These are phyloP conservation scores for Hesperophylax magnus DNA, from an alignment of 1,140 invertebrate species.

Conservation along the genomic window DNA sequence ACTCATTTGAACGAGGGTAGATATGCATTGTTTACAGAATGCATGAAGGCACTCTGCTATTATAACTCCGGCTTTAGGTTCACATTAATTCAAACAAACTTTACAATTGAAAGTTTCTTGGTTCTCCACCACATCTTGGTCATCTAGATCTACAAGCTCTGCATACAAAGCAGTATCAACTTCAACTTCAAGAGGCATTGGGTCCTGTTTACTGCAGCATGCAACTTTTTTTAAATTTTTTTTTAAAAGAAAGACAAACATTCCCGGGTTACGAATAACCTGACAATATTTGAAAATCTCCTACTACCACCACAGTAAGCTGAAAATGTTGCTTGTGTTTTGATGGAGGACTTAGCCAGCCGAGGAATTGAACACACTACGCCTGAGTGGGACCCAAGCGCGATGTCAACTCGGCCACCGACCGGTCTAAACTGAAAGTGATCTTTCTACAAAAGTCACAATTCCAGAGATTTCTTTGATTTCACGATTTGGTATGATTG, in stretches of 20 bases:
- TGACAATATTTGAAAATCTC: too few relatives aligned
- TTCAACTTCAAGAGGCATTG: too few relatives aligned
- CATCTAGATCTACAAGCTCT: neutral
- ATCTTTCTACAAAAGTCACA: neutral
- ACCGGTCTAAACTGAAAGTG: too few relatives aligned
- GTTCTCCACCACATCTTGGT: neutral
- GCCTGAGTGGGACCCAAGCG: too few relatives aligned
- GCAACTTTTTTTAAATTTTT: too few relatives aligned
- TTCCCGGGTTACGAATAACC: too few relatives aligned
- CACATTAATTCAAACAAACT: neutral
- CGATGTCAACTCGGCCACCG: too few relatives aligned
- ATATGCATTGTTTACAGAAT: neutral
- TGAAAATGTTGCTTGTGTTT: too few relatives aligned
- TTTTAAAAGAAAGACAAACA: too few relatives aligned
- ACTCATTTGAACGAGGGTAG: neutral
- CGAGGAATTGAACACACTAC: too few relatives aligned
- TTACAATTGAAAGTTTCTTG: neutral
- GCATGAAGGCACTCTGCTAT: neutral
- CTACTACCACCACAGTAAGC: too few relatives aligned
- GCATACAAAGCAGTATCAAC: neutral
- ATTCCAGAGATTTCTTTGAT: constrained; percentile 79
- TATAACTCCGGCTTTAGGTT: neutral
- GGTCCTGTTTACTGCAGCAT: neutral
- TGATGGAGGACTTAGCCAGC: too few relatives aligned
- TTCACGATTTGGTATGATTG: constrained; percentile 86